phyloP scores from a whole-genome alignment of 1,140 invertebrate genomes.

The Drosophila lacertosa region DNA sequence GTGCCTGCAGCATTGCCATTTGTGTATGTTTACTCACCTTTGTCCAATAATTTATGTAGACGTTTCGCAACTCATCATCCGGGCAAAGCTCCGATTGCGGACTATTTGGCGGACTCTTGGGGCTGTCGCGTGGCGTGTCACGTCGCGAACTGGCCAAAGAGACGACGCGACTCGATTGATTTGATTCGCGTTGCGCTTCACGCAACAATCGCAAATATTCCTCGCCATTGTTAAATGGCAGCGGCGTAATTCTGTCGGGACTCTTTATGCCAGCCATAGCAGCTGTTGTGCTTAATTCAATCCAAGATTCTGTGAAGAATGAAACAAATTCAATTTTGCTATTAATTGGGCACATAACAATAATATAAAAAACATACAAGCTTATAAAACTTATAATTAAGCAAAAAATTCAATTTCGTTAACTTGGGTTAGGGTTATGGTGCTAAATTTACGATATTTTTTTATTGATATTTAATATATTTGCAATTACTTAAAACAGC shows the following conservation, averaged over 20 bases:
- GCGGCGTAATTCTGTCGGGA: conserved; percentile 88
- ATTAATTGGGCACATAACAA: not conserved
- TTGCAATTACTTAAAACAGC: too few species aligned
- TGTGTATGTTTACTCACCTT: conserved; percentile 84
- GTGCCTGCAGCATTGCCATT: conserved; percentile 16
- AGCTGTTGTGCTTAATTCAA: conserved; percentile 88
- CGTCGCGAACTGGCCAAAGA: conserved; percentile 92
- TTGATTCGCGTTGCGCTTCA: conserved; percentile 94
- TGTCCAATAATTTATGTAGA: conserved; percentile 92
- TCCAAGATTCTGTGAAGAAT: conserved; percentile 92
- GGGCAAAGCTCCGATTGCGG: conserved; percentile 91
- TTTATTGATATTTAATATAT: too few species aligned
- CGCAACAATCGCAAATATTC: conserved; percentile 93
- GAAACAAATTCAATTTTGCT: conserved; percentile 42
- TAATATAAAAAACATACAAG: too few species aligned
- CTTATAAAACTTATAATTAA: too few species aligned
- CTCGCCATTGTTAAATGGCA: conserved; percentile 87
- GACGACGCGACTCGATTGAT: conserved; percentile 92
- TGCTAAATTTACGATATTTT: too few species aligned
- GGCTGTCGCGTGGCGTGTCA: conserved; percentile 87
- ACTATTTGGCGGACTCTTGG: conserved; percentile 95
- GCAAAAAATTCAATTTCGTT: too few species aligned
- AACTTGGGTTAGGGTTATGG: too few species aligned
- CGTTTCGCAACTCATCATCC: conserved; percentile 89
- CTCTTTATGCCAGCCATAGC: conserved; percentile 86